phyloP scores from a whole-genome alignment of 1,140 invertebrate genomes.

The Colletes gigas region DNA sequence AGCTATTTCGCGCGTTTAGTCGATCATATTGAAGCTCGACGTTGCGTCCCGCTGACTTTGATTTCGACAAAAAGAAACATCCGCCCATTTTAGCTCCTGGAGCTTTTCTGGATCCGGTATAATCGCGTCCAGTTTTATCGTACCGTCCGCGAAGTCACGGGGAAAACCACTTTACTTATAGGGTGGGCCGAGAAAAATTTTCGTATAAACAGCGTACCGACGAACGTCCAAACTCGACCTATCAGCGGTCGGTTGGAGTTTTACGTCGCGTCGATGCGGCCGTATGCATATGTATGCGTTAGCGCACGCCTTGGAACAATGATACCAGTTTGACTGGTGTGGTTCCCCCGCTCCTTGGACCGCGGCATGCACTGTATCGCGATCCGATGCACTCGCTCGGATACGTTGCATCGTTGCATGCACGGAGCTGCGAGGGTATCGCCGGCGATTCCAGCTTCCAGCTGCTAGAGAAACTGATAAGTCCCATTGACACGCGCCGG shows the following conservation, averaged over 20 bases:
- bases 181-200: too few species aligned
- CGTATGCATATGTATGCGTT: constrained; percentile 13
- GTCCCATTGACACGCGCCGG: background rate
- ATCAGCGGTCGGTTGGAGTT: constrained; percentile 31
- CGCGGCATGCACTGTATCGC: constrained; percentile 40
- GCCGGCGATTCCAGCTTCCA: background rate
- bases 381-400: constrained; percentile 8
- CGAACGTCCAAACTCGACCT: background rate
- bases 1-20: too few species aligned
- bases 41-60: too few species aligned
- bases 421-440: background rate
- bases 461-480: constrained; percentile 9
- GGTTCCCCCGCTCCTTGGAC: constrained; percentile 52
- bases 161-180: background rate
- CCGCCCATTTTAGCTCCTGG: too few species aligned
- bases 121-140: too few species aligned
- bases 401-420: constrained; percentile 8
- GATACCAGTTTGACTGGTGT: constrained; percentile 72
- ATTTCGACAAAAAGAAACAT: too few species aligned
- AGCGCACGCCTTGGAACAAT: constrained; percentile 64
- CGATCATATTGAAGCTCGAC: too few species aligned
- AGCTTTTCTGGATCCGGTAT: too few species aligned
- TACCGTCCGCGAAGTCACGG: too few species aligned
- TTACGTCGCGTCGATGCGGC: constrained; percentile 22
- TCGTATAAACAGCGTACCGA: background rate